Evolutionary conservation across 1,140 invertebrate genomes (phyloP), one percentile per base, ranked within the genome.

Genomic region (Tribolium castaneum): DNA sequence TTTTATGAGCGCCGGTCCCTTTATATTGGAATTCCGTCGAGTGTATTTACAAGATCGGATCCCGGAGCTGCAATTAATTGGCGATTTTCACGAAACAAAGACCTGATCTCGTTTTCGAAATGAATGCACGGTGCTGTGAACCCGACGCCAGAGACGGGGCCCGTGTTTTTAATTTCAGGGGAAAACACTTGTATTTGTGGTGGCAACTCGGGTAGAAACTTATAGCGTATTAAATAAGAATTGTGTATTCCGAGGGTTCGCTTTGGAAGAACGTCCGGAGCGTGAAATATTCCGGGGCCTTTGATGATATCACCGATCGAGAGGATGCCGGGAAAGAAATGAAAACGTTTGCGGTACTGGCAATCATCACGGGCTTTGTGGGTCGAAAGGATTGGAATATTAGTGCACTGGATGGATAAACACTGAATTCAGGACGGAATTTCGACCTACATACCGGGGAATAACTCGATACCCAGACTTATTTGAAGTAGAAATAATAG

Each of bases 61-160:
- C 75, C 78, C 22, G 30, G 77, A 74, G 80, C 74, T 76, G 71
- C 76, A 81, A 82, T 82, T 82, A 82, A 82, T 82, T 82, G 80
- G 77, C 76, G 80, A 83, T 81, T 83, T 80, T 83, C 80, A 79
- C 75, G 82, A 81, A 83, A 83, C 78, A 82, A 81, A 82, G 81
- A 50, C 78, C 52, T 75, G 77, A 82, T 81, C 76, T 62, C 74
- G 77, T 80, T 81, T 78, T 78, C 80, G 77, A 81, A 80, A 82
- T 82, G 80, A 80, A 82, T 80, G 66, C 77, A 78, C 70, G 70
- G 56, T 49, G 45, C 45, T 12, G 16, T 70, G 74, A 76, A 52
- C 50, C 25, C 71, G 30, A 54, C 52, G 5, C 7, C 5, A 16
- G 13, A 54, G 52, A 54, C 52, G 22, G 25, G 4, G n/a, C n/a